Evolutionary conservation across 2,113 vertebrate genomes (phyloP).

Genomic region (Pantherophis guttatus): DNA sequence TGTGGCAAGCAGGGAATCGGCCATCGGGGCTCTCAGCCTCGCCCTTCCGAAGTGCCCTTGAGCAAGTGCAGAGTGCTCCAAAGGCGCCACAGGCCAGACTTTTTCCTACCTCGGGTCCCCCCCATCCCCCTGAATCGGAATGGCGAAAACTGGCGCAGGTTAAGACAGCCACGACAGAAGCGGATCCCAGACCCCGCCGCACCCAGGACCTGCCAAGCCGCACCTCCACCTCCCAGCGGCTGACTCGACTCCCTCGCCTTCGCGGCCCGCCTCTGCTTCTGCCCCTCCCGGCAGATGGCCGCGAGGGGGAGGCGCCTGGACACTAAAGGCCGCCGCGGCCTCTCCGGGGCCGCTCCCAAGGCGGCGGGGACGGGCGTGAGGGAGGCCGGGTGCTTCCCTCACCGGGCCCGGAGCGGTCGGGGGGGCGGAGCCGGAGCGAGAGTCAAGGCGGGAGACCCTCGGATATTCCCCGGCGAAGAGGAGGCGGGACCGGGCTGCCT

Average conservation of each 20-base stretch:
- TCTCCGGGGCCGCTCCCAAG: background rate
- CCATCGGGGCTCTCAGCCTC: background rate
- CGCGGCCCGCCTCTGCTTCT: background rate
- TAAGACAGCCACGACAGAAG: background rate
- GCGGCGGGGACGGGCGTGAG: background rate
- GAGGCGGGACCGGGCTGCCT: slow-evolving; percentile 28
- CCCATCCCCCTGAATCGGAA: background rate
- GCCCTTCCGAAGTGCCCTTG: background rate
- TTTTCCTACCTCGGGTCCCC: background rate
- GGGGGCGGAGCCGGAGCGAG: background rate
- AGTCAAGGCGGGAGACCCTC: background rate
- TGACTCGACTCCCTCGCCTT: background rate
- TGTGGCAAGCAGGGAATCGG: background rate
- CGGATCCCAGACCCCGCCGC: background rate
- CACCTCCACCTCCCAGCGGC: background rate
- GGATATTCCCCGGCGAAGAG: background rate
- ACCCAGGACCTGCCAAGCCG: background rate
- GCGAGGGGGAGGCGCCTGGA: background rate
- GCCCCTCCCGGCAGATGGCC: background rate
- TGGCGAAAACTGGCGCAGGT: background rate
- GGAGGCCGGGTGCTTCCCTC: background rate
- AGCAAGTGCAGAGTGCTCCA: background rate
- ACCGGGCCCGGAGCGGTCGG: background rate
- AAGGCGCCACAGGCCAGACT: background rate
- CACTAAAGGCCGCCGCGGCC: background rate